Base-by-base conservation (phyloP, 92 coral and sea anemone species). In the Palythoa caribaeorum region DNA sequence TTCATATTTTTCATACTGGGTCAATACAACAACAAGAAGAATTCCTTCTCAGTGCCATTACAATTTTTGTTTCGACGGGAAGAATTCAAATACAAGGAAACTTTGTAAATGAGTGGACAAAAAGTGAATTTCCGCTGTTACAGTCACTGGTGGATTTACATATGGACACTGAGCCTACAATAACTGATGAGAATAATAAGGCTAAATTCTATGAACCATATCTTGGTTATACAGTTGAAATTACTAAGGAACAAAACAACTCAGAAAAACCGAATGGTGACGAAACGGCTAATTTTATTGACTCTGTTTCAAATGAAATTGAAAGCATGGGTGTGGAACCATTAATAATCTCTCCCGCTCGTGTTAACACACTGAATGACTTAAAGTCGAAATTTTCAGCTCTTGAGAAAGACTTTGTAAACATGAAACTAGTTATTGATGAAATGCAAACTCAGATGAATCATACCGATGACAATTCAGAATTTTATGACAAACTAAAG, bases 11-110 rank as follows among this genome's bases (percentile, higher is more conserved):
- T 9, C 35, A 10, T 28, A 17, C 70, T 63, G 20, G 9, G 2
- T n/a, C 28, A 9, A 35, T 19, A 4, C 38, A 19, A 8, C 48
- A 44, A 44, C 53, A 57, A 2, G 83, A 57, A 12, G 83, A 78
- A 78, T 1, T 78, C 17, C 62, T 78, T 14, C 83, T 78, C 15
- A 78, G 68, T 14, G 71, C 71, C 21, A 65, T 85, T 8, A 85
- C 79, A 50, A 17, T 74, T 47, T 85, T 73, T 47, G 71, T 75
- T 4, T 52, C 80, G 9, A 85, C 89, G 9, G 89, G 89, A 14
- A 85, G 83, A 13, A 85, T 85, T 4, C 80, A 72, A 35, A 73
- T 86, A 13, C 89, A 86, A 60, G 83, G 89, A 9, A 86, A 86
- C 19, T 74, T 55, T 36, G 68, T 52, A 50, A 55, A 2, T 38